A percentile compares a stretch with the other conserved stretches of the same genome.
These are phyloP conservation scores for Nesidiocoris tenuis DNA, from an alignment of 2,888 invertebrate species.

Conservation along the genomic window DNA sequence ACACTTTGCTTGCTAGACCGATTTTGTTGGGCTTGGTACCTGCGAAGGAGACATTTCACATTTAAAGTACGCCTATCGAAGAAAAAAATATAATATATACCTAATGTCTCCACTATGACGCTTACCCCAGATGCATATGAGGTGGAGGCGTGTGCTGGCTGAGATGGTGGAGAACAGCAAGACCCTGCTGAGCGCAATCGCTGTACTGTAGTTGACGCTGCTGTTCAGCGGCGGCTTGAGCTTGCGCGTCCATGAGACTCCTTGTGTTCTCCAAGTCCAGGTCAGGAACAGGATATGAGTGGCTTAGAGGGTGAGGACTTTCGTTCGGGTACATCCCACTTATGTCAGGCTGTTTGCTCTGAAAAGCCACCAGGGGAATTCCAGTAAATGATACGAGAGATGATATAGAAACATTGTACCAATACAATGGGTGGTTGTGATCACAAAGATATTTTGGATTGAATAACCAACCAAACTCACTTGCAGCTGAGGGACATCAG, in stretches of 20 bases:
- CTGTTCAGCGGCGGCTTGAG: constrained; percentile 32
- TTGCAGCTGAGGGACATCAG: constrained; percentile 16
- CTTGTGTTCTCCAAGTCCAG: constrained; percentile 44
- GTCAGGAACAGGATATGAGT: constrained; percentile 20
- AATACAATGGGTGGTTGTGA: too few relatives aligned
- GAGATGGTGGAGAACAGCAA: constrained; percentile 42
- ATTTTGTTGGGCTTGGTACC: constrained; percentile 39
- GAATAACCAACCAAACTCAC: constrained; percentile 2
- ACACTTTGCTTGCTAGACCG: constrained; percentile 37
- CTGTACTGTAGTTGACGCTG: constrained; percentile 52
- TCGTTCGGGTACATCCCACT: constrained; percentile 6
- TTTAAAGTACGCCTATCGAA: not conserved
- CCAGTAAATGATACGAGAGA: too few relatives aligned
- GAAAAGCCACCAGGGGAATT: too few relatives aligned
- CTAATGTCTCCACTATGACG: not conserved
- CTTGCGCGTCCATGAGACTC: constrained; percentile 45
- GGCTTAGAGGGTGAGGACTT: constrained; percentile 23
- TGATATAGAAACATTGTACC: too few relatives aligned
- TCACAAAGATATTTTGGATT: too few relatives aligned
- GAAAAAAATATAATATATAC: not conserved
- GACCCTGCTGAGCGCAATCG: constrained; percentile 50
- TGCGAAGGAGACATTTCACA: not conserved
- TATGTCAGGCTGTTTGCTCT: constrained; percentile 26
- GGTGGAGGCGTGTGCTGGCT: constrained; percentile 35
- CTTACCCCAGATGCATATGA: constrained; percentile 39